phyloP scores from a whole-genome alignment of 2,888 invertebrate genomes.

The Pelosia muscerda region DNA sequence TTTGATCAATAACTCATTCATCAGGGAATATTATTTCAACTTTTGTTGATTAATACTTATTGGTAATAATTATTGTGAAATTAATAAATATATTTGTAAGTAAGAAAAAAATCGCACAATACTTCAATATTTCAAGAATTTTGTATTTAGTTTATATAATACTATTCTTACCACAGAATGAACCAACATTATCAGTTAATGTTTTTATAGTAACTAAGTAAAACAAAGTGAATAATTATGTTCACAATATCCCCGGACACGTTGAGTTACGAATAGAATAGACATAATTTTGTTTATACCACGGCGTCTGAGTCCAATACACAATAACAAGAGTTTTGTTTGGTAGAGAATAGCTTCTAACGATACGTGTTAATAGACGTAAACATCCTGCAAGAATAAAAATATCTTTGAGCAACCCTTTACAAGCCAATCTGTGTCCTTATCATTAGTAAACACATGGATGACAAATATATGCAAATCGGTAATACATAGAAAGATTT shows the following conservation, averaged over 20 bases:
- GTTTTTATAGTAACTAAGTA: background rate
- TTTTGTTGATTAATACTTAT: no score
- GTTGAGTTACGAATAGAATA: background rate
- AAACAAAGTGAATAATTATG: background rate
- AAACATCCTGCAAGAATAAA: conserved; percentile 8
- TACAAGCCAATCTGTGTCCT: conserved; percentile 10
- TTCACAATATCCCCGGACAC: background rate
- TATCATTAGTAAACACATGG: conserved; percentile 24
- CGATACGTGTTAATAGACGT: conserved; percentile 11
- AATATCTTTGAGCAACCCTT: conserved; percentile 8
- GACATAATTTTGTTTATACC: background rate
- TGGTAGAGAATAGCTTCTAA: background rate
- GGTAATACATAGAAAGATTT: conserved; percentile 51
- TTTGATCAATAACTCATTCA: no score
- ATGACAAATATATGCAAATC: conserved; percentile 43
- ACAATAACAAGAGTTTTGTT: background rate
- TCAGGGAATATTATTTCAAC: no score
- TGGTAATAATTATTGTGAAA: no score
- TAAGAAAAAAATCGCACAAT: no score
- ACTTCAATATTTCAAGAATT: no score
- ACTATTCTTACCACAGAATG: background rate
- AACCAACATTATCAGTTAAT: background rate
- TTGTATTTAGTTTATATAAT: background rate
- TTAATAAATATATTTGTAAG: no score
- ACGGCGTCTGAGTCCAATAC: background rate